Percentiles rank a stretch among this genome's conserved stretches.
Evolutionary conservation across 1,140 invertebrate genomes (phyloP).

Genomic region (Panagrolaimus sp.): DNA sequence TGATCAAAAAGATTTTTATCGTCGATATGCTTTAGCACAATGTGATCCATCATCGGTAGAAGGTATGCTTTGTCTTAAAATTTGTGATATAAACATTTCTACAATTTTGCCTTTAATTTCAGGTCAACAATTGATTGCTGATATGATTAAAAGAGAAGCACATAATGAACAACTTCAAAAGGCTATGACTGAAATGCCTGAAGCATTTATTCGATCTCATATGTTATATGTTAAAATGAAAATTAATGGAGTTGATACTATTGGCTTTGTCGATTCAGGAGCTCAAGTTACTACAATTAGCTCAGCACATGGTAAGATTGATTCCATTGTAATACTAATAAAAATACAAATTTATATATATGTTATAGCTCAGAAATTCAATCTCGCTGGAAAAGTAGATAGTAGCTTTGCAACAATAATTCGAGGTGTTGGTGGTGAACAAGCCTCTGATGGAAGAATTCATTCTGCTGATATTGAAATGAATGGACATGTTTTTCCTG

Average conservation of each 20-base stretch:
- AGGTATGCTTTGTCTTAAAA: background rate
- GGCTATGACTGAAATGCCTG: conserved; percentile 20
- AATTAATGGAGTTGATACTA: conserved; percentile 21
- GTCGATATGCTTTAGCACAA: background rate
- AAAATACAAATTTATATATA: no score
- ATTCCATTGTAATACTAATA: no score
- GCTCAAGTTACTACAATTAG: conserved; percentile 19
- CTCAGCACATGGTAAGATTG: no score
- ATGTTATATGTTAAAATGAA: conserved; percentile 20
- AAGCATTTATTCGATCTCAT: conserved; percentile 11
- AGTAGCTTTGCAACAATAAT: conserved; percentile 11
- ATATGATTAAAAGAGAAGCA: background rate
- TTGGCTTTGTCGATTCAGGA: conserved; percentile 22
- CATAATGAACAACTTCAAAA: conserved; percentile 10
- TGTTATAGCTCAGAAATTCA: conserved; percentile 13
- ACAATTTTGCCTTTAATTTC: no score
- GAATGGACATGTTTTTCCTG: background rate
- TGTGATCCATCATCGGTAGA: no score
- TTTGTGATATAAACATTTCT: no score
- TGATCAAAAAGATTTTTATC: background rate
- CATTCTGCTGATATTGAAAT: conserved; percentile 18
- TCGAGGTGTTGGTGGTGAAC: conserved; percentile 15
- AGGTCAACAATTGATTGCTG: no score
- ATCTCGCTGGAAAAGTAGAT: conserved; percentile 17
- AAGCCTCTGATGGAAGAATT: conserved; percentile 11